Conservation (phyloP, 2,888 invertebrate genomes). For the Troides helena region DNA sequence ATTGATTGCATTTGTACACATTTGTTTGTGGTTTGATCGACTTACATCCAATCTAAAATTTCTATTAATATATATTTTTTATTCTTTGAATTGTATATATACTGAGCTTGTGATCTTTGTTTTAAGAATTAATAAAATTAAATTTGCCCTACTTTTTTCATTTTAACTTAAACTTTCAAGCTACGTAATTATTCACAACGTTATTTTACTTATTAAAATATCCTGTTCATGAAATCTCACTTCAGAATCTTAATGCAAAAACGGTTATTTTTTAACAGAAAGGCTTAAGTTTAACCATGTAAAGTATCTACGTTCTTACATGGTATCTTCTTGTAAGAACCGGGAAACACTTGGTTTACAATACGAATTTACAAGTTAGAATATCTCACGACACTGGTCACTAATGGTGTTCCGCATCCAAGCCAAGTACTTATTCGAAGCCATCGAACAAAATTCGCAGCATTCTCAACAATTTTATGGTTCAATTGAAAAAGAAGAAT, state of each 20-base stretch:
- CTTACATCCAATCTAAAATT: not conserved
- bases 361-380: conserved; percentile 41
- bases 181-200: no score
- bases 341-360: conserved; percentile 41
- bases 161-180: no score
- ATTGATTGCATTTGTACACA: not conserved
- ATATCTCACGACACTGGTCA: conserved; percentile 35
- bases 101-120: no score
- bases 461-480: conserved; percentile 55
- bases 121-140: no score
- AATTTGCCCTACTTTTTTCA: no score
- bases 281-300: not conserved
- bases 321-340: conserved; percentile 31
- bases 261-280: not conserved
- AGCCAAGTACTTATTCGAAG: conserved; percentile 42
- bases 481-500: conserved; percentile 67
- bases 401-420: conserved; percentile 39
- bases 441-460: conserved; percentile 35
- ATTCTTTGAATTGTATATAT: no score
- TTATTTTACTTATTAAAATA: no score
- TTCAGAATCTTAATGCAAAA: not conserved
- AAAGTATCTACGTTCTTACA: not conserved
- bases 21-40: not conserved
- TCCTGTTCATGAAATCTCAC: not conserved
- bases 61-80: not conserved